Evolutionary conservation across 2,113 vertebrate species (phyloP).

Genomic region (Felis catus): DNA sequence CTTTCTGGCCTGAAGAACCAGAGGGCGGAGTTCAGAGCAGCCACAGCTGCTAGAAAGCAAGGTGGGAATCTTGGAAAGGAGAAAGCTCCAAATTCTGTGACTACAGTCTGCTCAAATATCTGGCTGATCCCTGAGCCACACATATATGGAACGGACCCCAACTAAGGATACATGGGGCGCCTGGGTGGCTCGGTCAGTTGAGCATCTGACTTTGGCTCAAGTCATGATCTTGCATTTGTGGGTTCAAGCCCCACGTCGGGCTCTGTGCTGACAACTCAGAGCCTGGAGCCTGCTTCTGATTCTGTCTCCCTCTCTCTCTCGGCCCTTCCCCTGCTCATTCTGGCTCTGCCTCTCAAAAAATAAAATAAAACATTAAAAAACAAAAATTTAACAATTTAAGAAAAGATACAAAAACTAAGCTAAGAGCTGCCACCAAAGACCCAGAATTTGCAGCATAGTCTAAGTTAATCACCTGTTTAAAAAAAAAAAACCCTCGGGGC

Average conservation of each 20-base stretch:
- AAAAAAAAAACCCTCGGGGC: not conserved
- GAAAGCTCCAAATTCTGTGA: not conserved
- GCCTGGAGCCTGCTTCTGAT: no score
- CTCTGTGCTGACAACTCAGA: no score
- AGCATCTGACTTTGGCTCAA: no score
- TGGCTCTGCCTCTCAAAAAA: no score
- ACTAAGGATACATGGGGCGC: not conserved
- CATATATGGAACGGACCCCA: not conserved
- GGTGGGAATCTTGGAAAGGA: slow-evolving; percentile 30
- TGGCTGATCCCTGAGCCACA: not conserved
- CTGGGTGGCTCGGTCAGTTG: no score
- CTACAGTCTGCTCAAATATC: not conserved
- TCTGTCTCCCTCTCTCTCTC: no score
- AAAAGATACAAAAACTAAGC: not conserved
- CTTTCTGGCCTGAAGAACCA: not conserved
- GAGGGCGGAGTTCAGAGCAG: not conserved
- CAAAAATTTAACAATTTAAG: no score
- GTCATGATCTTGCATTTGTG: no score
- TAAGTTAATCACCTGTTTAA: not conserved
- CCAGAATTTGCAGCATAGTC: not conserved
- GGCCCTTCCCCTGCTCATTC: no score
- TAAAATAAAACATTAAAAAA: no score
- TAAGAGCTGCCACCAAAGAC: not conserved
- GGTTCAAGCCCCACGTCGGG: no score
- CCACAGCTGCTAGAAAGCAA: slow-evolving; percentile 15